A percentile compares a stretch with the other conserved stretches of the same genome.
These are phyloP conservation scores for Saimiri boliviensis DNA, from an alignment of 2,113 vertebrate species.

Conservation along the genomic window DNA sequence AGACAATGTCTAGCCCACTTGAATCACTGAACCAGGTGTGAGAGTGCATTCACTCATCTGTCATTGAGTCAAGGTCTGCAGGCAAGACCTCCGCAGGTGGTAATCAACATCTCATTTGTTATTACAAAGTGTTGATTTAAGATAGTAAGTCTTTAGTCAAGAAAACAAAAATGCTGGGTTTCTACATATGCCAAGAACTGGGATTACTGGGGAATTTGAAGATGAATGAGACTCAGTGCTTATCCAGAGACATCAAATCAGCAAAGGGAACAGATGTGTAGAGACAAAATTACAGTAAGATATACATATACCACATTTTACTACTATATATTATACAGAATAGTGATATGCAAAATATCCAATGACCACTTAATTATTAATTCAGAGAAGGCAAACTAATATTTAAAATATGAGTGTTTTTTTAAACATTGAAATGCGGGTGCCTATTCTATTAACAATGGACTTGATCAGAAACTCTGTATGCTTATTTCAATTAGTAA, in stretches of 20 bases:
- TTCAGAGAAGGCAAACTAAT: neutral
- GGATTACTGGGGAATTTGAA: neutral
- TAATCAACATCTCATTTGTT: neutral
- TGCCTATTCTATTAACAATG: neutral
- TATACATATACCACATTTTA: fast-evolving
- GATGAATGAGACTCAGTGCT: fast-evolving
- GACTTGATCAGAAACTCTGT: neutral
- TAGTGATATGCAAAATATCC: fast-evolving
- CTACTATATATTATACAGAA: neutral
- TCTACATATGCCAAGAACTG: neutral
- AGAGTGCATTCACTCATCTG: too few relatives aligned
- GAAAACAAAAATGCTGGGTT: neutral
- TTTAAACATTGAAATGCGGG: neutral
- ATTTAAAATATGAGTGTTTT: neutral
- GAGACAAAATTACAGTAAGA: neutral
- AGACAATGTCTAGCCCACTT: too few relatives aligned
- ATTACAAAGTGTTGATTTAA: neutral
- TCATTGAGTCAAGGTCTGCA: too few relatives aligned
- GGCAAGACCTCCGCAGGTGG: too few relatives aligned
- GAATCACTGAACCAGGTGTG: too few relatives aligned
- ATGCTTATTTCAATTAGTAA: neutral
- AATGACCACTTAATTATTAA: neutral
- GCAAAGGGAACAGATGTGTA: neutral
- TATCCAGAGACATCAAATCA: neutral
- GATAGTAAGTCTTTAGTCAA: neutral